These are phyloP conservation scores for Calliphora vomitoria DNA, from an alignment of 2,888 invertebrate genomes.

Conservation along the genomic window DNA sequence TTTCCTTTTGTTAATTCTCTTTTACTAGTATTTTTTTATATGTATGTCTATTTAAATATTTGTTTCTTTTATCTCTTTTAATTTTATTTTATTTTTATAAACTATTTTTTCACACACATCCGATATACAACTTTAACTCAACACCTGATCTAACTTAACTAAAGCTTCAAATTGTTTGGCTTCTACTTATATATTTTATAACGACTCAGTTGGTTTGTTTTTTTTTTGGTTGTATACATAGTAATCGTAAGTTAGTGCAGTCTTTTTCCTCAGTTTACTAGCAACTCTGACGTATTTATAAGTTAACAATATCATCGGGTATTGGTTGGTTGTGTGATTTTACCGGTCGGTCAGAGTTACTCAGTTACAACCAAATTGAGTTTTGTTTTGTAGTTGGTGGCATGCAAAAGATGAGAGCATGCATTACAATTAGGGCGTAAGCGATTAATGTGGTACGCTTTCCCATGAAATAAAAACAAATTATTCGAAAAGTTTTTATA, in stretches of 20 bases:
- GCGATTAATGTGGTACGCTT: neutral
- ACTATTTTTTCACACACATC: conserved; percentile 11
- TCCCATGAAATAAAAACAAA: too few species aligned
- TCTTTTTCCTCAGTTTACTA: neutral
- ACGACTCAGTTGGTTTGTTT: neutral
- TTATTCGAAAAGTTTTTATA: too few species aligned
- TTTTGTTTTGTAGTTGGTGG: conserved; percentile 7
- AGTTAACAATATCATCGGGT: neutral
- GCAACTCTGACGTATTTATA: conserved; percentile 9
- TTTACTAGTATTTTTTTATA: conserved; percentile 12
- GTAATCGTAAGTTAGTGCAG: neutral
- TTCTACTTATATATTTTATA: conserved; percentile 50
- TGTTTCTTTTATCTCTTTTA: conserved; percentile 5
- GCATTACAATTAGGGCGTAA: conserved; percentile 6
- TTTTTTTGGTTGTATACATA: neutral
- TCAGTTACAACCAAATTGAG: conserved; percentile 37
- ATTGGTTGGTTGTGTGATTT: conserved; percentile 10
- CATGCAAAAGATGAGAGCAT: neutral
- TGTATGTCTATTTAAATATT: neutral
- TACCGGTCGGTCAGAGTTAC: conserved; percentile 25
- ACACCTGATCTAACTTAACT: conserved; percentile 64
- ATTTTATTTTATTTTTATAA: conserved; percentile 16
- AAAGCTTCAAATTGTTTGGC: conserved; percentile 53
- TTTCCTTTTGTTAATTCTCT: conserved; percentile 14
- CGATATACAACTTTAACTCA: conserved; percentile 59